Evolutionary conservation across 2,888 invertebrate genomes (phyloP), one percentile per base, ranked within the genome.

Genomic region (Clunio marinus): DNA sequence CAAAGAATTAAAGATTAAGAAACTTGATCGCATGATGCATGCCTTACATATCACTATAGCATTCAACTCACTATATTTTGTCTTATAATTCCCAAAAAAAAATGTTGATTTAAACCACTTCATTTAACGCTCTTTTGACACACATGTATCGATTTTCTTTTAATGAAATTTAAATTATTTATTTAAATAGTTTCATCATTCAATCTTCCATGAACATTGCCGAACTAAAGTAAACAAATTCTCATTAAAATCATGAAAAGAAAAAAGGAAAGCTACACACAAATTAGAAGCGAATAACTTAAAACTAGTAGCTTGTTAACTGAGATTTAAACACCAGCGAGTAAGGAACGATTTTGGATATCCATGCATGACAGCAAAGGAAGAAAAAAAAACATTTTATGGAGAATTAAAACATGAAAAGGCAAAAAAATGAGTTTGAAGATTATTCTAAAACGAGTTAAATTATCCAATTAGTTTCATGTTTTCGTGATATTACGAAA

Each of bases 391-490:
- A 7, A 17, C 57, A 57, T 57, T 57, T 57, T n/a, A 57, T 57
- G 27, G 57, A n/a, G 57, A 57, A 57, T 27, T 57, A 51, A n/a
- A 51, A n/a, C 17, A 51, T n/a, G 4, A n/a, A 51, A 22, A 51
- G n/a, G 51, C 57, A 13, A 20, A 4, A 27, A 25, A 25, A 57
- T 57, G 57, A 27, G 2, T 27, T 57, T 27, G 57, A 57, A 57
- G 57, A 57, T 25, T n/a, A 45, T 5, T 4, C n/a, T 25, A n/a
- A 57, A 57, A 27, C 24, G 57, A 57, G 57, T 17, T 15, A 57
- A 57, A 57, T 57, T 57, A 57, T 57, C 57, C 20, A 57, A 57
- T 57, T 57, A 20, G 57, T 57, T 57, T 24, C 57, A 27, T 57
- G 27, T 57, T 57, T 22, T 57, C n/a, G 22, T 57, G 57, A 45